phyloP scores from a whole-genome alignment of 2,888 invertebrate species.

The Oscheius sp. region DNA sequence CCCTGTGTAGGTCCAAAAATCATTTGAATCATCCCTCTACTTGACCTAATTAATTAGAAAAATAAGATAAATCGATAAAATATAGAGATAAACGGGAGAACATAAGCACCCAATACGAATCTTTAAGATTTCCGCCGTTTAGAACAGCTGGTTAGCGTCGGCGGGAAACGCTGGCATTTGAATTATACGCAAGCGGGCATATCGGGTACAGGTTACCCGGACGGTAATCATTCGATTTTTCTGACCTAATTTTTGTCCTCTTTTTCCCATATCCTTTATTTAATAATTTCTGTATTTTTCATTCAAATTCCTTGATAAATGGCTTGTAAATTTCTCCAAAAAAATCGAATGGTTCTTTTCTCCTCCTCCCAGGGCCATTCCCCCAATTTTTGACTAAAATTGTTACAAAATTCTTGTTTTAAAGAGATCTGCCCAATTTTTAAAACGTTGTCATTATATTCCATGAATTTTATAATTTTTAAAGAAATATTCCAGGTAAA shows the following conservation, averaged over 20 bases:
- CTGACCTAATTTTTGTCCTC: background rate
- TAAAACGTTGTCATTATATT: too few species aligned
- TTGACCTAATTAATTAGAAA: too few species aligned
- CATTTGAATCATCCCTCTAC: too few species aligned
- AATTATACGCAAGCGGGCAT: background rate
- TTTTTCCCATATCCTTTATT: background rate
- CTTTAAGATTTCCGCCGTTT: constrained; percentile 5
- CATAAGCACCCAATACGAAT: background rate
- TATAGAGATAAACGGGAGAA: background rate
- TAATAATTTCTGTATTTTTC: background rate
- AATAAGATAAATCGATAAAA: background rate
- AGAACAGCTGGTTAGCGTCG: constrained; percentile 25
- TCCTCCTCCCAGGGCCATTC: too few species aligned
- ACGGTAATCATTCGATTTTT: background rate
- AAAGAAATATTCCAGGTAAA: background rate
- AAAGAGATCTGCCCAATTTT: too few species aligned
- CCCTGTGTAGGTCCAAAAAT: too few species aligned
- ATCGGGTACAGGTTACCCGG: background rate
- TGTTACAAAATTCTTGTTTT: too few species aligned
- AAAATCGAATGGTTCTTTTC: too few species aligned
- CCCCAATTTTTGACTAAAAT: too few species aligned
- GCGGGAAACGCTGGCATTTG: constrained; percentile 22
- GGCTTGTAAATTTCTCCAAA: background rate
- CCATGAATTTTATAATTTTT: background rate
- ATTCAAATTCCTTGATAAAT: too few species aligned